Conservation (phyloP, 2,113 vertebrate genomes). For the Alexandromys fortis region DNA sequence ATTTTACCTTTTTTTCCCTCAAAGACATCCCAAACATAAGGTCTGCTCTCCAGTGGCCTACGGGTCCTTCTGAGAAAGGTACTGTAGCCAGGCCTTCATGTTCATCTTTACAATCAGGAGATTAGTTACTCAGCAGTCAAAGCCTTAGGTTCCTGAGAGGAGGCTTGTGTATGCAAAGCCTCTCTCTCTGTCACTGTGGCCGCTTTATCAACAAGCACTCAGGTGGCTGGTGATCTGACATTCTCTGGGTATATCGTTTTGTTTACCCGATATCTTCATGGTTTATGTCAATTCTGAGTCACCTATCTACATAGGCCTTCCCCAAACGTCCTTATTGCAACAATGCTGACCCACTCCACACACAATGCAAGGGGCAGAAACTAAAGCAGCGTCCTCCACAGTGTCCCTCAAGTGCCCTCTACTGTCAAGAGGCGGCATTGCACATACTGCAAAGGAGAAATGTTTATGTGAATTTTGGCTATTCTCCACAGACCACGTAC, state of each 20-base stretch:
- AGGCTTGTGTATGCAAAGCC: not conserved
- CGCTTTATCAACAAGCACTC: not conserved
- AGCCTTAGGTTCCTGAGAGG: not conserved
- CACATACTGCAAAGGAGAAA: not conserved
- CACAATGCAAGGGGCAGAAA: not conserved
- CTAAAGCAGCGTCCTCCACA: constrained; percentile 6
- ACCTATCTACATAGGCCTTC: not conserved
- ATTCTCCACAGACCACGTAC: not conserved
- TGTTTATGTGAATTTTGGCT: not conserved
- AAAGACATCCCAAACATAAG: not conserved
- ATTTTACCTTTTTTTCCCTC: not conserved
- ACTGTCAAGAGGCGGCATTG: not conserved
- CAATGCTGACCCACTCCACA: not conserved
- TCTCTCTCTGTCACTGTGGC: not conserved
- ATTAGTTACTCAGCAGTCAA: not conserved
- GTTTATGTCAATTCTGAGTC: not conserved
- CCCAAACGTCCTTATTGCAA: not conserved
- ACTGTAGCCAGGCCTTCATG: not conserved
- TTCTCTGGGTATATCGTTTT: not conserved
- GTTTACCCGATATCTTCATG: not conserved
- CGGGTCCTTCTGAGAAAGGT: not conserved
- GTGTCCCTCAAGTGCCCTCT: constrained; percentile 57
- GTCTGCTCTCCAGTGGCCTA: not conserved
- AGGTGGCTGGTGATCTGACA: not conserved
- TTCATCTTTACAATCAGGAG: not conserved